Base-by-base conservation (phyloP, 2,888 invertebrate genomes). In the Drosophila vallismaia region DNA sequence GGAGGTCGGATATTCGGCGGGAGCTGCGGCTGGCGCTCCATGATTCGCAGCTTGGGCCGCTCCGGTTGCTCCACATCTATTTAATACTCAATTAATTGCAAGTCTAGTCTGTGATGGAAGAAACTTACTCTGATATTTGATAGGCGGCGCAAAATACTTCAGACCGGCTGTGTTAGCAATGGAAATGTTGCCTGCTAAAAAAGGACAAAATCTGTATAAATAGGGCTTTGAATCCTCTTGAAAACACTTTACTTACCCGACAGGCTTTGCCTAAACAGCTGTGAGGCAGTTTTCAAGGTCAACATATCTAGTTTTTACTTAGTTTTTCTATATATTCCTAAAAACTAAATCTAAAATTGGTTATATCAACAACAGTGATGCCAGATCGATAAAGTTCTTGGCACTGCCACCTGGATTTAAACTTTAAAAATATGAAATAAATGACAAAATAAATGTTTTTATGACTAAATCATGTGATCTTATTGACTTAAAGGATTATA, bases 51-150 rank as follows among this genome's bases (percentile, higher is more conserved):
- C 89, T 95, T 96, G 24, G 93, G 93, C 58, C 94, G 94, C 64
- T 96, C 96, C 8, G 95, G 95, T 79, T 95, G 93, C 89, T 94
- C 94, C 84, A 96, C 93, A 90, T 95, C 96, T 96, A 46, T 12
- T n/a, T n/a, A 10, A 12, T 2, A 2, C 2, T 0, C 2, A 5
- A 36, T 36, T 36, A 12, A 6, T 36, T 36, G 36, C 1, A 42
- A 3, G 9, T 19, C 7, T 3, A 8, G 31, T 5, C 1, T 3
- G 3, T 1, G 12, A 26, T 4, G 4, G 19, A 0, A 28, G 26
- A 1, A 1, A 52, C 92, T 92, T 93, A 96, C 96, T 92, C 77
- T 94, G 94, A 91, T 94, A 95, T 85, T 94, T 94, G 70, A 93
- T 92, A 9, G 96, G 95, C 1, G 95, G 93, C 54, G 93, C 92